Conservation (phyloP, 2,888 invertebrate species). For the Chymomyza amoena region DNA sequence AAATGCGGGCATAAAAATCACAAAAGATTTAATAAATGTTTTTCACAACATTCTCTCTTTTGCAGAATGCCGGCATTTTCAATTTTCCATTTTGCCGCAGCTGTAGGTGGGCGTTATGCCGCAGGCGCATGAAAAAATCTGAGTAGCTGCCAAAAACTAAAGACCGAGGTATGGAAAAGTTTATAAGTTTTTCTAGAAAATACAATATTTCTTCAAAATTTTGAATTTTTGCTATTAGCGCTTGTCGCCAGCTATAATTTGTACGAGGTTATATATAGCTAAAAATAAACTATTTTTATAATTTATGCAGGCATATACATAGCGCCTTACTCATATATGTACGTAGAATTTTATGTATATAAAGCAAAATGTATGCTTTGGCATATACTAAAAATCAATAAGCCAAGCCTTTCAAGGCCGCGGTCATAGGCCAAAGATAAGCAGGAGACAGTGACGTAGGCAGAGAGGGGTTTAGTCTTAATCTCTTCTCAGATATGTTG, state of each 20-base stretch:
- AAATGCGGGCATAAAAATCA: conserved; percentile 10
- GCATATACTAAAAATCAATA: conserved; percentile 6
- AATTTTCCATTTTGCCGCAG: neutral
- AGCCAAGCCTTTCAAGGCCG: conserved; percentile 12
- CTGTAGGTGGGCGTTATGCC: too few relatives aligned
- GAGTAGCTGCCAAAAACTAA: neutral
- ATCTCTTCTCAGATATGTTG: too few relatives aligned
- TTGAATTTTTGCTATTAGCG: conserved; percentile 41
- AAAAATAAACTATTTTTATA: conserved; percentile 1
- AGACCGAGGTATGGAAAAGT: neutral
- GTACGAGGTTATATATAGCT: neutral
- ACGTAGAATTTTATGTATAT: neutral
- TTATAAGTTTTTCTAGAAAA: neutral
- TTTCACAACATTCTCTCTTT: neutral
- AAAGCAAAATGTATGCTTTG: neutral
- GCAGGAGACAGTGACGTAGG: neutral
- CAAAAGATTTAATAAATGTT: conserved; percentile 7
- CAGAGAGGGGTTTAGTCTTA: too few relatives aligned
- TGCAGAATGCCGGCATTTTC: neutral
- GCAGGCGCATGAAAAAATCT: neutral
- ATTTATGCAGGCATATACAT: neutral
- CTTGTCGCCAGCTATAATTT: conserved; percentile 62
- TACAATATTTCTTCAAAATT: neutral
- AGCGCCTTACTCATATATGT: neutral
- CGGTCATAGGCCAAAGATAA: conserved; percentile 6